Evolutionary conservation across 2,888 invertebrate species (phyloP), one percentile per base, ranked within the genome.

Genomic region (Trichacis sp.): DNA sequence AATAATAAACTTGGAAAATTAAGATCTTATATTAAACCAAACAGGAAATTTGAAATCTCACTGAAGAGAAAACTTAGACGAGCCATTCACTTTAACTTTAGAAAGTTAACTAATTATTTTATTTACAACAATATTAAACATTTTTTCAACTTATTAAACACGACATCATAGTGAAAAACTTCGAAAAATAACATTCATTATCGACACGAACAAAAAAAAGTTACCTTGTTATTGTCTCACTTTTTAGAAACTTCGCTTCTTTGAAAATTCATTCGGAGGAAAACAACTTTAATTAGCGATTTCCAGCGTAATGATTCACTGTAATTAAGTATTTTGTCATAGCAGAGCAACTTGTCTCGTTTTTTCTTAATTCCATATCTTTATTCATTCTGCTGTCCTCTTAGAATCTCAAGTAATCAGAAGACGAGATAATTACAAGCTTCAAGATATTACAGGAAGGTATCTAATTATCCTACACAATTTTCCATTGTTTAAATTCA

Each of bases 281-380:
- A 48, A 54, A 51, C 47, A 48, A 55, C 56, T 56, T 55, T 60
- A 64, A 64, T 64, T 64, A 64, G 52, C 45, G 38, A 56, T 60
- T 59, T 64, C 47, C 55, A 50, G 51, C 43, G 50, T 56, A 51
- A 52, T 29, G 38, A 9, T 47, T 20, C 46, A 59, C 64, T 60
- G 29, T 60, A 64, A 64, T 64, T 59, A 59, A 43, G 59, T 59
- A 30, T 59, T 64, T 64, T 59, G 40, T 38, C 43, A 64, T 56
- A 45, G 59, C 36, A 36, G 15, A 19, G 24, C 40, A n/a, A 17
- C 54, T 18, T 50, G 19, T 15, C 20, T 54, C 18, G 53, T 30
- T 19, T 19, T 47, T 40, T 62, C 47, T 40, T 29, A 24, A 53
- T 54, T 54, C 38, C 11, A 43, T 55, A 52, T 38, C 14, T 56